Evolutionary conservation across 1,140 invertebrate genomes (phyloP).

Genomic region (Hylaeus volcanicus): DNA sequence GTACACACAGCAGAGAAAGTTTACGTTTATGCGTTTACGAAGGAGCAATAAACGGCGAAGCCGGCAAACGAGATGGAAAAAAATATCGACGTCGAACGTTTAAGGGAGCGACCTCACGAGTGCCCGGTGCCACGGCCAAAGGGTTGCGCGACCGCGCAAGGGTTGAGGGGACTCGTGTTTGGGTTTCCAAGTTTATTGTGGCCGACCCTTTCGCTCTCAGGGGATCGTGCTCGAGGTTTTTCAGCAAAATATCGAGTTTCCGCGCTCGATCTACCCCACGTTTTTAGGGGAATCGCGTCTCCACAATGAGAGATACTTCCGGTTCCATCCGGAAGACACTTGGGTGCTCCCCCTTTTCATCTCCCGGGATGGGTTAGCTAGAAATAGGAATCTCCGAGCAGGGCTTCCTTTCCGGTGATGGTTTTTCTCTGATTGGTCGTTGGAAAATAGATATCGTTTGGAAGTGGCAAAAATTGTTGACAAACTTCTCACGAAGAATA

Average conservation of each 20-base stretch:
- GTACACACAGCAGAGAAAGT: slow-evolving; percentile 46
- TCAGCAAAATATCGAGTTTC: slow-evolving; percentile 60
- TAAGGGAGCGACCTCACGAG: background rate
- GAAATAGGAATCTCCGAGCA: background rate
- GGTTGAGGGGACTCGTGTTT: slow-evolving; percentile 24
- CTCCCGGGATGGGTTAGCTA: slow-evolving; percentile 1
- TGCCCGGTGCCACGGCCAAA: background rate
- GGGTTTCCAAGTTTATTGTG: slow-evolving; percentile 33
- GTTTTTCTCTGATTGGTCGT: background rate
- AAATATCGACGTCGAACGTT: background rate
- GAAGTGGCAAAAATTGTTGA: too few species aligned
- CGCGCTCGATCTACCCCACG: background rate
- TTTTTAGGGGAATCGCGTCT: background rate
- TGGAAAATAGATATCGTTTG: too few species aligned
- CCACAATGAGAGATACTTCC: slow-evolving; percentile 21
- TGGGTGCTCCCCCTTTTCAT: background rate
- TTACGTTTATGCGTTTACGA: slow-evolving; percentile 69
- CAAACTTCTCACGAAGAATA: too few species aligned
- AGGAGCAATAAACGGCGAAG: slow-evolving; percentile 58
- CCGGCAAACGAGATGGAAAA: background rate
- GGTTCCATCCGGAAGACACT: slow-evolving; percentile 16
- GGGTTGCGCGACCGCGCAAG: slow-evolving; percentile 42
- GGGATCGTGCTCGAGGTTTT: slow-evolving; percentile 22
- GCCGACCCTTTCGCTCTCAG: background rate
- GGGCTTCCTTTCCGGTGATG: background rate